Conservation (phyloP, 2,888 invertebrate species). For the Dugesia japonica region DNA sequence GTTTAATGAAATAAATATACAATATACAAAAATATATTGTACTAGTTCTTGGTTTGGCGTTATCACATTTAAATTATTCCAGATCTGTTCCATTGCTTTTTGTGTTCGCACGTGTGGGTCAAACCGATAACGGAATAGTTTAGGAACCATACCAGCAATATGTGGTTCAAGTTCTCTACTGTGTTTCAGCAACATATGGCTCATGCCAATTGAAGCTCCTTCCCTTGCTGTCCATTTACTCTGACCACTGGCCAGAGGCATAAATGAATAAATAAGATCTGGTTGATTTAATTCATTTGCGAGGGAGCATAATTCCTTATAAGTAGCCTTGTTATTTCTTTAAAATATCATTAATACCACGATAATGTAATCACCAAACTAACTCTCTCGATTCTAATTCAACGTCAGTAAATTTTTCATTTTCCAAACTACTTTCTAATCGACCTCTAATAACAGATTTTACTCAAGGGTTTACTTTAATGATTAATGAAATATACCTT, state of each 20-base stretch:
- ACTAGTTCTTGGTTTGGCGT: background rate
- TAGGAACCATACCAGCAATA: constrained; percentile 68
- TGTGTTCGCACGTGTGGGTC: constrained; percentile 63
- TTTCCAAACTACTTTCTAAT: background rate
- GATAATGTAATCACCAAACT: background rate
- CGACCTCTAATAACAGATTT: background rate
- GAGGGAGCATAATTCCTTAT: constrained; percentile 77
- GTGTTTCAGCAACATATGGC: constrained; percentile 66
- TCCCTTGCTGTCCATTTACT: constrained; percentile 76
- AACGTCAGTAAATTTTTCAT: background rate
- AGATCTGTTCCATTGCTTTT: constrained; percentile 78
- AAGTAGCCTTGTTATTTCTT: constrained; percentile 73
- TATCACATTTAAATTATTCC: constrained; percentile 60
- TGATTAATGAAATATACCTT: too few species aligned
- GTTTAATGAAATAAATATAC: too few species aligned
- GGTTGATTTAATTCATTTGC: constrained; percentile 85
- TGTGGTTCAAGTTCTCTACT: constrained; percentile 66
- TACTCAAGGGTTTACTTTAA: too few species aligned
- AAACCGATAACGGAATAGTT: constrained; percentile 70
- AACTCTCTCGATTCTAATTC: background rate
- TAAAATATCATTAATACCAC: constrained; percentile 38
- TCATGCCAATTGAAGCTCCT: constrained; percentile 81
- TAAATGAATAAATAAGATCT: constrained; percentile 80
- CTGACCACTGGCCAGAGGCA: constrained; percentile 84
- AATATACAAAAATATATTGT: too few species aligned